phyloP scores from a whole-genome alignment of 2,888 invertebrate species.

The Agrilus cyanescens region DNA sequence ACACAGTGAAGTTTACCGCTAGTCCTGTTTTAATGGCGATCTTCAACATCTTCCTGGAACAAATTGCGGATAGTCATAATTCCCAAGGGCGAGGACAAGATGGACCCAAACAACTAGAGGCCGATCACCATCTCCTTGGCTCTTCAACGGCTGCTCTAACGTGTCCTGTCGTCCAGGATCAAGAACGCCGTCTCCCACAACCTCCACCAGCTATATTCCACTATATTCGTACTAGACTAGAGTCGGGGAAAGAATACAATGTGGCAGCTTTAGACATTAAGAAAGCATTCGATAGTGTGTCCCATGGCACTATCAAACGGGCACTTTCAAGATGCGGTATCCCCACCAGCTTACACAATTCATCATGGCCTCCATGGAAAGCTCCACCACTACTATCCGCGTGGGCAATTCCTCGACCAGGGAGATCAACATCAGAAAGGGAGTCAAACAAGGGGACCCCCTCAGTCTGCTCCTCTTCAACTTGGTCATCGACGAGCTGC shows the following conservation, averaged over 20 bases:
- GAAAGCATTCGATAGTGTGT: constrained; percentile 16
- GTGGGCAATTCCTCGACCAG: not conserved
- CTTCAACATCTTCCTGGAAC: constrained; percentile 7
- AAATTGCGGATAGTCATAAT: constrained; percentile 9
- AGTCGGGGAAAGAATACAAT: constrained; percentile 3
- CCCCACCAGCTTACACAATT: not conserved
- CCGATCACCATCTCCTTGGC: constrained; percentile 12
- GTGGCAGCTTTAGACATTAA: constrained; percentile 9
- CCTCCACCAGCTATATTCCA: constrained; percentile 4
- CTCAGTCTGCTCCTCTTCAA: constrained; percentile 10
- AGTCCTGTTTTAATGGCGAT: constrained; percentile 2
- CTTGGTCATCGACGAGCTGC: constrained; percentile 8
- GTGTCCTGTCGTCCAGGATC: constrained; percentile 6
- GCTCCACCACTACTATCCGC: constrained; percentile 5
- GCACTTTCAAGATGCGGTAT: constrained; percentile 8
- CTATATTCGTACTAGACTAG: constrained; percentile 4
- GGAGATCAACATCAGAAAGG: constrained; percentile 4
- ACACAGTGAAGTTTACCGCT: constrained; percentile 3
- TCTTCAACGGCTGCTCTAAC: constrained; percentile 6
- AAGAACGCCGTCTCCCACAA: not conserved
- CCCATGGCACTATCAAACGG: constrained; percentile 10
- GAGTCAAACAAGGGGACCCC: constrained; percentile 13
- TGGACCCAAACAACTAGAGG: constrained; percentile 6
- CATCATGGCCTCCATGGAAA: constrained; percentile 5
- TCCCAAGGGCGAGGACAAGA: constrained; percentile 8